Conservation (phyloP, 2,888 invertebrate genomes). For the Prenolepis imparis region DNA sequence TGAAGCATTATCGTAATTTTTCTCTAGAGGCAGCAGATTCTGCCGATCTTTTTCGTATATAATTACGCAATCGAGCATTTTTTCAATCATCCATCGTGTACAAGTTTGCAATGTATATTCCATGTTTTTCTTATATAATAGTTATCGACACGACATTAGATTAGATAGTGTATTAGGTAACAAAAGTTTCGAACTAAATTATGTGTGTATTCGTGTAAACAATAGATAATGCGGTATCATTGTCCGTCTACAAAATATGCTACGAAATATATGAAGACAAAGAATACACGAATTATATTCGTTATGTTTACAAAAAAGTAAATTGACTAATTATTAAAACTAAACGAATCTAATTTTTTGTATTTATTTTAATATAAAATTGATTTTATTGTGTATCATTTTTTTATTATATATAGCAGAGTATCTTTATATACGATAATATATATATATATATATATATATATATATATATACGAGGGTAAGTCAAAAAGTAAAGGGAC, state of each 20-base stretch:
- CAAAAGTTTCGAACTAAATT: background rate
- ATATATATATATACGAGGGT: too few relatives aligned
- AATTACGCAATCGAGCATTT: background rate
- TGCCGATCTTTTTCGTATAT: background rate
- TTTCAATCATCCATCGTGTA: background rate
- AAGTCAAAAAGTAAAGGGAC: too few relatives aligned
- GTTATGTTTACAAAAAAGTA: background rate
- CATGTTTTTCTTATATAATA: conserved; percentile 1
- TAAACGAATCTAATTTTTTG: background rate
- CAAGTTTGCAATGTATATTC: background rate
- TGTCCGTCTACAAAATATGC: background rate
- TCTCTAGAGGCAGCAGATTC: background rate
- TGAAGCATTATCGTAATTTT: background rate
- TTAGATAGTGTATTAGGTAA: background rate
- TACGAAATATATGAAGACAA: background rate
- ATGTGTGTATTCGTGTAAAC: background rate
- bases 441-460: too few relatives aligned
- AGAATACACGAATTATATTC: background rate
- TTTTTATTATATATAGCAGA: background rate
- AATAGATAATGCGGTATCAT: background rate
- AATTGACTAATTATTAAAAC: background rate
- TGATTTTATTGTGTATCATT: background rate
- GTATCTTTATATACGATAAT: background rate
- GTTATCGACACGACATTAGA: background rate
- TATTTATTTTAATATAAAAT: background rate